A percentile compares a stretch with the other conserved stretches of the same genome.
phyloP scores from a whole-genome alignment of 2,888 invertebrate genomes.

The Microctonus aethiopoides region DNA sequence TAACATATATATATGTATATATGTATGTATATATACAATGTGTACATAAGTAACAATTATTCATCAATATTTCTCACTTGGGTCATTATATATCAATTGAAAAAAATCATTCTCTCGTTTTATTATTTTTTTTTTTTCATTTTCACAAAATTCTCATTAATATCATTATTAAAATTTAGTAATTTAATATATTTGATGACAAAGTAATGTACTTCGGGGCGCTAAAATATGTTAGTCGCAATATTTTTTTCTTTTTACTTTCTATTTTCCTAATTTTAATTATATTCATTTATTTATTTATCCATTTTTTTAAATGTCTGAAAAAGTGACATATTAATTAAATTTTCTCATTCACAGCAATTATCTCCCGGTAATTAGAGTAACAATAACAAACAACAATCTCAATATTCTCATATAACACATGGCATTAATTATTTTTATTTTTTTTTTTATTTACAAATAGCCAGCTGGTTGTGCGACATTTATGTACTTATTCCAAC shows the following conservation, averaged over 20 bases:
- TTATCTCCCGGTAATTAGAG: not conserved
- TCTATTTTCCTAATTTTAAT: not conserved
- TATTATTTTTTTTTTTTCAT: not conserved
- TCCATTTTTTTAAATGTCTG: too few species aligned
- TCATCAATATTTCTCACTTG: constrained; percentile 7
- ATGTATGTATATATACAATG: constrained; percentile 58
- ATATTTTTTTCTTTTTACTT: not conserved
- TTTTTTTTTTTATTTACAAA: not conserved
- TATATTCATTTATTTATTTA: too few species aligned
- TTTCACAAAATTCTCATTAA: not conserved
- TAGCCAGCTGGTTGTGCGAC: not conserved
- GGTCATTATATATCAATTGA: not conserved
- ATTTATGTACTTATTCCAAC: not conserved
- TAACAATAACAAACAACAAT: constrained; percentile 4
- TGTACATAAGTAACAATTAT: constrained; percentile 50
- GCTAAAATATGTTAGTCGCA: too few species aligned
- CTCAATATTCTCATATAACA: not conserved
- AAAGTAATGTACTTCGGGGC: too few species aligned
- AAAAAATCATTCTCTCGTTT: not conserved
- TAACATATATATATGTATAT: too few species aligned
- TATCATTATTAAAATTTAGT: not conserved
- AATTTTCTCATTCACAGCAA: not conserved
- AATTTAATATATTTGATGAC: not conserved
- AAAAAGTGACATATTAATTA: not conserved
- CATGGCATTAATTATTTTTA: not conserved